These are phyloP conservation scores for Atta colombica DNA, from an alignment of 1,140 invertebrate genomes.

Conservation along the genomic window DNA sequence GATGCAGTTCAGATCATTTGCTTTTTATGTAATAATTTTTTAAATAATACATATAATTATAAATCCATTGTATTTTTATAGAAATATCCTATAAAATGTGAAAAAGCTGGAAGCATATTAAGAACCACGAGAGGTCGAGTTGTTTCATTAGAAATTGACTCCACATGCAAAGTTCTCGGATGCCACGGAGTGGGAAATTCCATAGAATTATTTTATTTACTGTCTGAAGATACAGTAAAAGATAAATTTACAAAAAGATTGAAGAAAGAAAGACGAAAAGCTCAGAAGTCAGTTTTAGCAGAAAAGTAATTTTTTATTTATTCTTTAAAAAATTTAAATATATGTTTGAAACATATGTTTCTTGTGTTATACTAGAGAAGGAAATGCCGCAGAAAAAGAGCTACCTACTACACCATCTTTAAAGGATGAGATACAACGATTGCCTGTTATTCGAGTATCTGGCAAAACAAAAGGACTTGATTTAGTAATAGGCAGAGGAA, in stretches of 20 bases:
- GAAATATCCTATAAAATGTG: slow-evolving; percentile 90
- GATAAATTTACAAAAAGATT: slow-evolving; percentile 90
- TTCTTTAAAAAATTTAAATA: neutral
- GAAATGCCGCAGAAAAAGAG: slow-evolving; percentile 75
- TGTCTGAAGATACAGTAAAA: slow-evolving; percentile 91
- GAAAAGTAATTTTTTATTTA: neutral
- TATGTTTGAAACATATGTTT: neutral
- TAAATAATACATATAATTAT: neutral
- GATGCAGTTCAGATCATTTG: neutral
- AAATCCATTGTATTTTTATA: slow-evolving; percentile 61
- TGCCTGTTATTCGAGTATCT: slow-evolving; percentile 89
- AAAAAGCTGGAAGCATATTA: slow-evolving; percentile 92
- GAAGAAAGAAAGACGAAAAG: slow-evolving; percentile 91
- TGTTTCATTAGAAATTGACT: slow-evolving; percentile 89
- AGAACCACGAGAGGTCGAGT: slow-evolving; percentile 92
- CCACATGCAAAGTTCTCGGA: slow-evolving; percentile 90
- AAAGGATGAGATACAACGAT: slow-evolving; percentile 91
- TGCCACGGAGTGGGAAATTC: slow-evolving; percentile 94
- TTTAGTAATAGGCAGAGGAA: slow-evolving; percentile 89
- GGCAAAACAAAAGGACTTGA: slow-evolving; percentile 91
- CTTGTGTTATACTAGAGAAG: slow-evolving; percentile 76
- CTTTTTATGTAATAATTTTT: slow-evolving; percentile 38
- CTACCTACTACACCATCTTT: slow-evolving; percentile 85
- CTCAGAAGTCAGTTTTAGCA: slow-evolving; percentile 85
- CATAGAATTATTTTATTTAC: slow-evolving; percentile 95